Percentiles rank a stretch among this genome's conserved stretches.
Conservation (phyloP, 2,113 vertebrate genomes). For the Miniopterus natalensis region DNA sequence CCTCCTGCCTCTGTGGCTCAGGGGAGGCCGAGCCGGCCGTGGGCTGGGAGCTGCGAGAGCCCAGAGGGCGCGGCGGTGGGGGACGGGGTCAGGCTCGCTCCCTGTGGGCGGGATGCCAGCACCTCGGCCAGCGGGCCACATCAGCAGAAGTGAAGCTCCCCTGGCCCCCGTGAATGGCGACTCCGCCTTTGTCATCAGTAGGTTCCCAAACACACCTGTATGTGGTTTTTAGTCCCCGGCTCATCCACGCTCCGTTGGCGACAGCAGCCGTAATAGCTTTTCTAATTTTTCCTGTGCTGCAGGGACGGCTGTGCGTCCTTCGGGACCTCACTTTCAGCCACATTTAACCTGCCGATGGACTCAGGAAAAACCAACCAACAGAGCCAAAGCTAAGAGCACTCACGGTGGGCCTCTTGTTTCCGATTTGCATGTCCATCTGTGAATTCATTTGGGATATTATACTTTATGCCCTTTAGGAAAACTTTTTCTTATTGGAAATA, state of each 20-base stretch:
- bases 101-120: no score
- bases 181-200: neutral
- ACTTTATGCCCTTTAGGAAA: neutral
- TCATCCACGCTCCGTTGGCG: neutral
- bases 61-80: accelerated
- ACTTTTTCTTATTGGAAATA: neutral
- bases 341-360: neutral
- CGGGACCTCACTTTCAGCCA: neutral
- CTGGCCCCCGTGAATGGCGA: neutral
- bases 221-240: no score
- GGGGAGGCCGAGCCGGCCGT: no score
- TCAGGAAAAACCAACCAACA: neutral
- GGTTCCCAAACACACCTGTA: neutral
- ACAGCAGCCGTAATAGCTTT: neutral
- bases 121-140: accelerated
- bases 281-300: no score
- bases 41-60: neutral
- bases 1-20: neutral
- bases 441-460: neutral
- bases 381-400: neutral
- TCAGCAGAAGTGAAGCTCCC: neutral
- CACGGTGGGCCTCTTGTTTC: neutral
- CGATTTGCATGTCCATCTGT: neutral
- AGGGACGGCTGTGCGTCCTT: neutral
- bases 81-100: accelerated